A percentile compares a stretch with the other conserved stretches of the same genome.
These are phyloP conservation scores for Polypterus senegalus DNA, from an alignment of 2,113 vertebrate genomes.

Conservation along the genomic window DNA sequence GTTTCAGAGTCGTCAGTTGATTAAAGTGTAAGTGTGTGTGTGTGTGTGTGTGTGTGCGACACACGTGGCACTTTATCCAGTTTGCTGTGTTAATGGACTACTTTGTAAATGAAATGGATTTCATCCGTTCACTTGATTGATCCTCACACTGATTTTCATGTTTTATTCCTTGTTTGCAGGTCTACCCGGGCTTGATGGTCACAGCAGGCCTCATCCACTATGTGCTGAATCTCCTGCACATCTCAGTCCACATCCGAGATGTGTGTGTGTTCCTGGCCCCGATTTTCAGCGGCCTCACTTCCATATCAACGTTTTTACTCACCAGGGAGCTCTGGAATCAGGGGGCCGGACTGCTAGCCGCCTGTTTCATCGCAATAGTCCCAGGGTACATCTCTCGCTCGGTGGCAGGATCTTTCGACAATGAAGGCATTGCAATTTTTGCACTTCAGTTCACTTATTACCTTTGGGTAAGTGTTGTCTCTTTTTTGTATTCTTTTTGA, in stretches of 20 bases:
- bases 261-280: conserved; percentile 95
- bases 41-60: no score
- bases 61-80: no score
- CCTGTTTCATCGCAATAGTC: conserved; percentile 97
- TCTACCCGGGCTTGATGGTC: conserved; percentile 95
- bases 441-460: conserved; percentile 98
- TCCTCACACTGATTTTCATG: neutral
- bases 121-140: no score
- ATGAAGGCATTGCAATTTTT: conserved; percentile 98
- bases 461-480: conserved; percentile 75
- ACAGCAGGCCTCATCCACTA: conserved; percentile 98
- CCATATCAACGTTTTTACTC: conserved; percentile 94
- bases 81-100: no score
- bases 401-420: conserved; percentile 95
- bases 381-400: conserved; percentile 97
- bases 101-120: no score
- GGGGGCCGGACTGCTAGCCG: conserved; percentile 89
- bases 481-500: no score
- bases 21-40: no score
- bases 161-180: conserved; percentile 43
- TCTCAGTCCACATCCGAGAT: conserved; percentile 94
- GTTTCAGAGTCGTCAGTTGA: no score
- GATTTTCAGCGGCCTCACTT: conserved; percentile 93
- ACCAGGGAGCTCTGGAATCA: conserved; percentile 97
- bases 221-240: conserved; percentile 86